phyloP scores from a whole-genome alignment of 2,888 invertebrate genomes.

The Sinelater perroti region DNA sequence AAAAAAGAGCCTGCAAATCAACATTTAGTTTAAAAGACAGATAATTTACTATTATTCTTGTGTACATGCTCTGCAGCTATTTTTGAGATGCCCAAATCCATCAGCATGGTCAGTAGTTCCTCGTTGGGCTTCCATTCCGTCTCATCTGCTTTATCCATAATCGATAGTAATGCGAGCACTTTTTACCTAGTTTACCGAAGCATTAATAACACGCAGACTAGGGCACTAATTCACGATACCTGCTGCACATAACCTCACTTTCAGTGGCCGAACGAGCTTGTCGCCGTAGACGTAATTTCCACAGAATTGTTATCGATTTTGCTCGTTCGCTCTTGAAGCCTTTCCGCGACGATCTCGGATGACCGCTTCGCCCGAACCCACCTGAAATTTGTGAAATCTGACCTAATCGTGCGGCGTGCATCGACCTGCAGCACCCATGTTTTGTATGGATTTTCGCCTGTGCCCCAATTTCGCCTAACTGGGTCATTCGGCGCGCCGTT shows the following conservation, averaged over 20 bases:
- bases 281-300: no score
- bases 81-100: slow-evolving; percentile 61
- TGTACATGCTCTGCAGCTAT: slow-evolving; percentile 59
- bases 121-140: slow-evolving; percentile 54
- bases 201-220: no score
- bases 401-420: neutral
- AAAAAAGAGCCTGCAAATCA: slow-evolving; percentile 62
- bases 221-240: neutral
- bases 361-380: no score
- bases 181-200: no score
- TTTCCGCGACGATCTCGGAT: no score
- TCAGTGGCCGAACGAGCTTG: neutral
- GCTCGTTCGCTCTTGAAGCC: no score
- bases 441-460: slow-evolving; percentile 6
- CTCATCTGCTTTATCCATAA: slow-evolving; percentile 38
- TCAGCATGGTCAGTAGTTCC: slow-evolving; percentile 55
- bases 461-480: neutral
- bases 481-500: no score
- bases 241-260: slow-evolving; percentile 8
- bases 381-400: no score
- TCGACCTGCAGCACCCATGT: neutral
- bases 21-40: neutral
- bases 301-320: no score
- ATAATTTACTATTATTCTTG: slow-evolving; percentile 15
- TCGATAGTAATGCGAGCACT: no score